These are phyloP conservation scores for Halcyon badia DNA, from an alignment of 2,797 vertebrate species.

Conservation along the genomic window DNA sequence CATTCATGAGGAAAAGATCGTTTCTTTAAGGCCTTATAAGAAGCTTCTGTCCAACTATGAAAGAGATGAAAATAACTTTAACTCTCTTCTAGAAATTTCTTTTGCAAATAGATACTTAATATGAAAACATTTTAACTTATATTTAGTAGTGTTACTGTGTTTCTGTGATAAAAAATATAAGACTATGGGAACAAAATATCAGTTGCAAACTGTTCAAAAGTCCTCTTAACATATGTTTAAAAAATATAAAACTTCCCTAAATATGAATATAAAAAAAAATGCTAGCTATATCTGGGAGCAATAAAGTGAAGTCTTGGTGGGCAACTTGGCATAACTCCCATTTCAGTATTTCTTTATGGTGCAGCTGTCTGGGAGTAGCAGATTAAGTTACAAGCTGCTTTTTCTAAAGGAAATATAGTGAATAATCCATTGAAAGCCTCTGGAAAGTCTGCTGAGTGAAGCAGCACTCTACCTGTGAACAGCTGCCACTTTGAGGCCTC, in stretches of 20 bases:
- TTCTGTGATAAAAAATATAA: background rate
- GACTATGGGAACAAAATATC: background rate
- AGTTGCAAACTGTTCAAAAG: background rate
- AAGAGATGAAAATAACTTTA: background rate
- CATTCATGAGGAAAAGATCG: background rate
- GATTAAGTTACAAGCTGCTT: fast-evolving
- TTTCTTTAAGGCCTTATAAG: background rate
- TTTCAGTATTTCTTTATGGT: background rate
- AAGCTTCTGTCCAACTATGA: background rate
- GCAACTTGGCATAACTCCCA: background rate
- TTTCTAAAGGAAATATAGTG: background rate
- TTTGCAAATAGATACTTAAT: background rate
- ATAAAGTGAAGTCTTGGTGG: background rate
- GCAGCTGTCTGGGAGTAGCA: background rate
- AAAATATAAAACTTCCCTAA: background rate
- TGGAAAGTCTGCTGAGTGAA: background rate
- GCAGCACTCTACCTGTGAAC: background rate
- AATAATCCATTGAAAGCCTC: background rate
- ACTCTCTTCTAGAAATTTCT: background rate
- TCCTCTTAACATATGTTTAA: fast-evolving
- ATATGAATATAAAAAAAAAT: background rate
- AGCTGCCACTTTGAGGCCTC: background rate
- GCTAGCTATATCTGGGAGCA: background rate
- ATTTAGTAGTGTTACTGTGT: background rate
- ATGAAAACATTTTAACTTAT: background rate